A percentile compares a stretch with the other conserved stretches of the same genome.
Evolutionary conservation across 1,140 invertebrate species (phyloP).

Genomic region (Leptinotarsa defecta): DNA sequence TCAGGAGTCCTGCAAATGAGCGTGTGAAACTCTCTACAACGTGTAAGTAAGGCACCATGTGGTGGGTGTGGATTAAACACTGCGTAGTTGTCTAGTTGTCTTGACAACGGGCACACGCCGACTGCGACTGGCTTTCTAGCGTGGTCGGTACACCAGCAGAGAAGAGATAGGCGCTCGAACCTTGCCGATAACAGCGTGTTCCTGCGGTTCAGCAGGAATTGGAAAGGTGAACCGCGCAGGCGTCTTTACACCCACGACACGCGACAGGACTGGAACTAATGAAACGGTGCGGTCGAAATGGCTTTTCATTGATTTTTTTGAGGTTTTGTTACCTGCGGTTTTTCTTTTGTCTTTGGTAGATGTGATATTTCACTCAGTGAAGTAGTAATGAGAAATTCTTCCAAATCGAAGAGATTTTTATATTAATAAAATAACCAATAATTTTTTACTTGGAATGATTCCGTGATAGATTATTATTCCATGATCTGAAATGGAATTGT

Average conservation of each 20-base stretch:
- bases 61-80: slow-evolving; percentile 39
- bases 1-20: not conserved
- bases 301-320: slow-evolving; percentile 39
- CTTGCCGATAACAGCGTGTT: slow-evolving; percentile 15
- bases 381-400: too few species aligned
- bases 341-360: not conserved
- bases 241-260: slow-evolving; percentile 49
- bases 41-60: slow-evolving; percentile 39
- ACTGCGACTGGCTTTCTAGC: slow-evolving; percentile 35
- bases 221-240: slow-evolving; percentile 43
- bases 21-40: slow-evolving; percentile 3
- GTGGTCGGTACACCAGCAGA: slow-evolving; percentile 27
- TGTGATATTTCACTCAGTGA: too few species aligned
- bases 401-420: too few species aligned
- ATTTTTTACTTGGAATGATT: too few species aligned
- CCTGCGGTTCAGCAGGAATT: slow-evolving; percentile 31
- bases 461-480: too few species aligned
- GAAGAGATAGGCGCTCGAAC: not conserved
- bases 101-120: slow-evolving; percentile 51
- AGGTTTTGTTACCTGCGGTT: slow-evolving; percentile 20
- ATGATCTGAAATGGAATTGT: too few species aligned
- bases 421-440: too few species aligned
- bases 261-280: slow-evolving; percentile 45
- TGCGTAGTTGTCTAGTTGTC: slow-evolving; percentile 42
- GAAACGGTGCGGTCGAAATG: slow-evolving; percentile 40